Base-by-base conservation (phyloP, 2,888 invertebrate species). In the Strigamia crassipes region DNA sequence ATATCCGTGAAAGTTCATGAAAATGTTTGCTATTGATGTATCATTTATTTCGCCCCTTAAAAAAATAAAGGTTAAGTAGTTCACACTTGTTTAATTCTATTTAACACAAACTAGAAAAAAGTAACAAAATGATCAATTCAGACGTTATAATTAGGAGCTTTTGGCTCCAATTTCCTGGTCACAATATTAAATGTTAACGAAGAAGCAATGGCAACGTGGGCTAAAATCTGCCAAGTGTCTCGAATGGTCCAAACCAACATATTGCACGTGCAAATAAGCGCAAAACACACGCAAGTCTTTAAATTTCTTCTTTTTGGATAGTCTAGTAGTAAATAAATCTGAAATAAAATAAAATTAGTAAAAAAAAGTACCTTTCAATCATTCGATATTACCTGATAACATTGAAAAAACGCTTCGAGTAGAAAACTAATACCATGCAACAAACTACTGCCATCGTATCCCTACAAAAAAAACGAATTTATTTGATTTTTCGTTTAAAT, bases 121-220 rank as follows among this genome's bases (percentile, higher is more conserved):
- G 27, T 27, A 27, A 27, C 27, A 27, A 27, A 27, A 27, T 1
- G 1, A 27, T 27, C 3, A 2, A 56, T 13, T 81, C 61, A 83
- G 9, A 83, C 83, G 34, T 82, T 83, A 42, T 82, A 82, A 80
- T 83, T 80, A 0, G 83, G 81, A n/a, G 83, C 82, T 56, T 83
- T 83, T 34, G 61, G 41, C 38, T 82, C 51, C 5, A 51, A 79
- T 66, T 31, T 41, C 15, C 83, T 42, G 0, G 56, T 31, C 21
- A 82, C 27, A 23, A 82, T 81, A 12, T 34, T 61, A 27, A 82
- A 78, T 31, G 81, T 82, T 18, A 82, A 38, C 15, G 34, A 21
- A 9, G 79, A 27, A 0, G 56, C 82, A 18, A 82, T 15, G 8
- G 80, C 82, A 12, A 82, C 82, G 41, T 83, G 82, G 13, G 80